Evolutionary conservation across 2,888 invertebrate species (phyloP).

Genomic region (Sphaeridia pumilis): DNA sequence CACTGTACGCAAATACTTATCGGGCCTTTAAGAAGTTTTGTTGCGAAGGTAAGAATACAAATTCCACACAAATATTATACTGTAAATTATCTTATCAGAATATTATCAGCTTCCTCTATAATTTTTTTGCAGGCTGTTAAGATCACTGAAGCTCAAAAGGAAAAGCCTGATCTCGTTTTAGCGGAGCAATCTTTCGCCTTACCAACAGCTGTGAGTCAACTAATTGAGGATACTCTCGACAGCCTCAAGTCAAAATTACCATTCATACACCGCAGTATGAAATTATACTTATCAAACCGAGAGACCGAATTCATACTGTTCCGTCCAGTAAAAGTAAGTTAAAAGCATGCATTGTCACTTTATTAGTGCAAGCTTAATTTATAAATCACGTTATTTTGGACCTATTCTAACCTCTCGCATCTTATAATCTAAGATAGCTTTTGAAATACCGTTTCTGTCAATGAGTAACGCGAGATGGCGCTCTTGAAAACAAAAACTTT

Average conservation of each 20-base stretch:
- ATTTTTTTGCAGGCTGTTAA: slow-evolving; percentile 39
- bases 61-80: no score
- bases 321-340: slow-evolving; percentile 70
- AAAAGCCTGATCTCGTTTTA: slow-evolving; percentile 40
- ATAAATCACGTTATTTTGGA: no score
- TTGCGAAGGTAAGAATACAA: slow-evolving; percentile 62
- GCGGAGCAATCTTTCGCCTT: slow-evolving; percentile 35
- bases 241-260: slow-evolving; percentile 63
- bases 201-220: slow-evolving; percentile 31
- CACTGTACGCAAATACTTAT: slow-evolving; percentile 63
- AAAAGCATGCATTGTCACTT: no score
- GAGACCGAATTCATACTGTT: slow-evolving; percentile 97
- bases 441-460: no score
- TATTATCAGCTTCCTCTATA: no score
- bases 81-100: no score
- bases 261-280: slow-evolving; percentile 74
- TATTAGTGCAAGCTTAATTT: no score
- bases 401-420: no score
- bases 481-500: no score
- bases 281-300: slow-evolving; percentile 85
- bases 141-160: slow-evolving; percentile 63
- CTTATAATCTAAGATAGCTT: no score
- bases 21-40: slow-evolving; percentile 58
- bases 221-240: slow-evolving; percentile 34
- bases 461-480: no score